phyloP scores from a whole-genome alignment of 53 echinoderm and acorn worm genomes.

The Echinometra lucunter region DNA sequence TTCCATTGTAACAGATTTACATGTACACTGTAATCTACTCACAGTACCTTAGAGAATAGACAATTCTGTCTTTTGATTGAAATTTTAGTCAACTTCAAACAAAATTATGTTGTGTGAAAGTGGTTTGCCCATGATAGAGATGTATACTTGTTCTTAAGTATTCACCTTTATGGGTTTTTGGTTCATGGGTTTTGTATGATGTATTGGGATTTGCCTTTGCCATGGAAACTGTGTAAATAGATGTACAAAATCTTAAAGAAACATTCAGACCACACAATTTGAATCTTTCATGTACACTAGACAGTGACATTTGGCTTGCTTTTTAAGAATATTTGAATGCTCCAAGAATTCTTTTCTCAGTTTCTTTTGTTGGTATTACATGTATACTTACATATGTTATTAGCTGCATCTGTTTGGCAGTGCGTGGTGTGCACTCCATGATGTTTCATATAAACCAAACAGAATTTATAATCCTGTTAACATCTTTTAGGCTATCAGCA shows the following conservation, averaged over 20 bases:
- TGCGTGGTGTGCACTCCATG: not conserved
- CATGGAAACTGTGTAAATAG: not conserved
- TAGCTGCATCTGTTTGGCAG: not conserved
- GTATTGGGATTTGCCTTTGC: not conserved
- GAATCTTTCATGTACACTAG: not conserved
- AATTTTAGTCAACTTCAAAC: not conserved
- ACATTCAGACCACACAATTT: not conserved
- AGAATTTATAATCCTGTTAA: no score
- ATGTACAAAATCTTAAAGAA: not conserved
- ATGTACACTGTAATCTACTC: no score
- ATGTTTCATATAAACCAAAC: not conserved
- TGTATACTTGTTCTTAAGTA: no score
- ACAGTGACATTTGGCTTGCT: not conserved
- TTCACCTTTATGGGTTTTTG: no score
- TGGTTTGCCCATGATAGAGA: not conserved
- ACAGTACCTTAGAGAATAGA: no score
- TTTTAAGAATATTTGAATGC: not conserved
- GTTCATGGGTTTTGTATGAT: not conserved
- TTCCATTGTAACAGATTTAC: not conserved
- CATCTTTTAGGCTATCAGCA: not conserved
- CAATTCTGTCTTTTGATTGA: no score
- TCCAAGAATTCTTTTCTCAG: no score
- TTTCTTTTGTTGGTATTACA: no score
- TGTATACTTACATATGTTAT: not conserved
- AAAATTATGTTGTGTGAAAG: not conserved